phyloP scores from a whole-genome alignment of 2,888 invertebrate species.

The Podotricha telesiphe region DNA sequence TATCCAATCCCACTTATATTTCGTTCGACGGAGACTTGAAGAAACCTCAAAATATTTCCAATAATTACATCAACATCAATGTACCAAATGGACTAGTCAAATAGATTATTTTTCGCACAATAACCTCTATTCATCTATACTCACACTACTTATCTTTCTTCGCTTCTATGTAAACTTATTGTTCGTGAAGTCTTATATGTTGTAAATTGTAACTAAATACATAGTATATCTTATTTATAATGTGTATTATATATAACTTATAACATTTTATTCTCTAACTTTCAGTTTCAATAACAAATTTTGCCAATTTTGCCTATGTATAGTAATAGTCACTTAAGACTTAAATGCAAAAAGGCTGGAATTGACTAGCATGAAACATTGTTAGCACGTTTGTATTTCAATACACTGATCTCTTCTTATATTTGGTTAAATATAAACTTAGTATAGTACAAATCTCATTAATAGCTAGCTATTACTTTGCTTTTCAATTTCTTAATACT shows the following conservation, averaged over 20 bases:
- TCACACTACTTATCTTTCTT: slow-evolving; percentile 36
- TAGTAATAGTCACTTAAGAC: background rate
- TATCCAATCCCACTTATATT: slow-evolving; percentile 76
- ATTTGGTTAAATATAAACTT: slow-evolving; percentile 32
- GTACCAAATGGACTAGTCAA: slow-evolving; percentile 78
- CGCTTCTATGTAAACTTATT: slow-evolving; percentile 20
- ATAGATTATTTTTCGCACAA: slow-evolving; percentile 53
- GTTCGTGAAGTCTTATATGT: slow-evolving; percentile 11
- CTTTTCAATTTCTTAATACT: slow-evolving; percentile 24
- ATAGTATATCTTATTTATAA: background rate
- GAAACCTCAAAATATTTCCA: slow-evolving; percentile 66
- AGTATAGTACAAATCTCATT: slow-evolving; percentile 40
- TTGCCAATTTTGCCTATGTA: background rate
- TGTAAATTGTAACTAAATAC: background rate
- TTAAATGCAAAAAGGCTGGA: background rate
- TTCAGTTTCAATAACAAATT: background rate
- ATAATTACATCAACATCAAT: slow-evolving; percentile 64
- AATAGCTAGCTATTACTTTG: slow-evolving; percentile 18
- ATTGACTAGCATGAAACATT: background rate
- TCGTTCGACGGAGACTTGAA: slow-evolving; percentile 65
- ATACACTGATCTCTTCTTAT: slow-evolving; percentile 41
- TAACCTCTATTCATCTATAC: slow-evolving; percentile 36
- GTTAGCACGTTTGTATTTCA: slow-evolving; percentile 4
- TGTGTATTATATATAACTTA: background rate
- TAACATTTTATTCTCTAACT: background rate